Evolutionary conservation across 2,888 invertebrate genomes (phyloP), one percentile per base, ranked within the genome.

Genomic region (Eupithecia dodoneata): DNA sequence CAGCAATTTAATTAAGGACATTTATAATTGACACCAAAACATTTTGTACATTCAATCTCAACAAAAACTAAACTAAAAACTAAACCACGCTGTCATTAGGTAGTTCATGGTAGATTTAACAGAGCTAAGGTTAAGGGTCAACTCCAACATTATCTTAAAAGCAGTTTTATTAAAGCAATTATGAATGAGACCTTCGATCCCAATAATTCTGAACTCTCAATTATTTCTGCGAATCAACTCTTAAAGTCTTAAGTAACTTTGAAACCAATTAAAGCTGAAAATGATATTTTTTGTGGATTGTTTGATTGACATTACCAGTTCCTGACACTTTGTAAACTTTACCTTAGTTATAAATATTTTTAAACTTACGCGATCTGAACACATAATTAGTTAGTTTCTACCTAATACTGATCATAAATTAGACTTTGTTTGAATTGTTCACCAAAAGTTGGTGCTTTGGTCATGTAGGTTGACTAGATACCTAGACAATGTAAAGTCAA

Each of bases 31-130:
- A 65, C n/a, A 49, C 76, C 55, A 12, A 42, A 13, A 70, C 18
- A 18, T 72, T 72, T 76, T 75, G 70, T 72, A 9, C 18, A 52
- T 44, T 71, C 4, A 65, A 65, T 74, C 71, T 42, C 75, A 59
- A 63, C 66, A 78, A 75, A 78, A 78, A 73, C 30, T 5, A 41
- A 72, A 63, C 67, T 30, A 78, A 75, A 78, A 78, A 73, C 30
- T 13, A 41, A 72, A 63, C 67, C 30, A 30, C 67, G 15, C 66
- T 52, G 67, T 55, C 65, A 67, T 45, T 69, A 44, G 4, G 18
- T n/a, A n/a, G n/a, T 30, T 59, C 18, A 59, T 59, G 18, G 3
- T 67, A 55, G 66, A 76, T 73, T 76, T 70, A 18, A 13, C 66
- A 71, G 63, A 76, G 41, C 10, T 49, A 55, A 75, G 77, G 77